These are phyloP conservation scores for Bergia puertoricense DNA, from an alignment of 92 coral and sea anemone species.

Conservation along the genomic window DNA sequence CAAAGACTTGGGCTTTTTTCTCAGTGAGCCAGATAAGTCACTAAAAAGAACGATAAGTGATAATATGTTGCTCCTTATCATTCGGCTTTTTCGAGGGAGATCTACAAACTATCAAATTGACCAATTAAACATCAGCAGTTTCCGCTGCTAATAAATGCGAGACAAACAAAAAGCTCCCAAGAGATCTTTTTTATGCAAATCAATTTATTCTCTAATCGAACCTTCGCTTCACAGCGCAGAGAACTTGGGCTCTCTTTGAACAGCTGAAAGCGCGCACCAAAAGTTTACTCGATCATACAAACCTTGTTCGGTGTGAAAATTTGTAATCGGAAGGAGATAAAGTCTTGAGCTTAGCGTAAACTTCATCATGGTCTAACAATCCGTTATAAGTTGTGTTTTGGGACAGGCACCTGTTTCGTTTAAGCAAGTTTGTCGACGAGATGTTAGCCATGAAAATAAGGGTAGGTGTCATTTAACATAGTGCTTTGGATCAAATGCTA, in stretches of 20 bases:
- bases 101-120: constrained; percentile 37
- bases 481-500: neutral
- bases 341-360: neutral
- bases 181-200: constrained; percentile 42
- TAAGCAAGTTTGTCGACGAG: constrained; percentile 6
- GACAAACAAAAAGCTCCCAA: constrained; percentile 19
- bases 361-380: constrained; percentile 17
- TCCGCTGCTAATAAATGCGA: constrained; percentile 45
- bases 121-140: constrained; percentile 45
- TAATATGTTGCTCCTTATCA: neutral
- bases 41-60: neutral
- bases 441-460: constrained; percentile 26
- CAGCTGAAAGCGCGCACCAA: constrained; percentile 15
- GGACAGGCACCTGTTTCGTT: constrained; percentile 33
- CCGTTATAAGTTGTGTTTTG: constrained; percentile 24
- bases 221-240: constrained; percentile 6
- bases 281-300: constrained; percentile 2
- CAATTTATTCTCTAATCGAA: constrained; percentile 15
- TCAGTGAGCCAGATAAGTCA: neutral
- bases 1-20: neutral
- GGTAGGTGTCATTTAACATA: constrained; percentile 8
- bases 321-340: neutral
- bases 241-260: neutral
- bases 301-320: constrained; percentile 9
- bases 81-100: constrained; percentile 24